A percentile compares a stretch with the other conserved stretches of the same genome.
Evolutionary conservation across 2,113 vertebrate genomes (phyloP).

Genomic region (Dromaius novaehollandiae): DNA sequence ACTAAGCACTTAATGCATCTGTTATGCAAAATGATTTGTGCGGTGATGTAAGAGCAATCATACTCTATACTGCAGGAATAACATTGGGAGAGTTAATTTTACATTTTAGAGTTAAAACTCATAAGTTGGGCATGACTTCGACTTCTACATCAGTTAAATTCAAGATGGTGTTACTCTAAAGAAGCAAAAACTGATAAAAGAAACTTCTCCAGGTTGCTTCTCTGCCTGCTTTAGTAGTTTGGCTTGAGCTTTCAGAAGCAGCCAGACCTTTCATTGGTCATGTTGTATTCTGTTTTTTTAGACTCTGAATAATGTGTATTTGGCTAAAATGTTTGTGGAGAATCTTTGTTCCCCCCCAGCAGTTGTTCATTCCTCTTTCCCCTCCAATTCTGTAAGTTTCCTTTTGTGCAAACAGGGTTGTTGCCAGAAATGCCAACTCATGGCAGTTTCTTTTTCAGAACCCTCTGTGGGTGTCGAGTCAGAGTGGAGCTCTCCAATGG

Average conservation of each 20-base stretch:
- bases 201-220: neutral
- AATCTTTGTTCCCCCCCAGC: accelerated
- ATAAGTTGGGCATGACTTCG: neutral
- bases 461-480: slow-evolving; percentile 91
- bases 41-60: accelerated
- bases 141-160: accelerated
- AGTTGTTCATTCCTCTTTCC: accelerated
- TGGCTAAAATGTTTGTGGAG: accelerated
- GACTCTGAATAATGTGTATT: accelerated
- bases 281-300: neutral
- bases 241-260: neutral
- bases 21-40: accelerated
- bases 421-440: accelerated
- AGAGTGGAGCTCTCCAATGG: slow-evolving; percentile 95
- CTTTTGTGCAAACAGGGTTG: accelerated
- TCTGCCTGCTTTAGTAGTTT: neutral
- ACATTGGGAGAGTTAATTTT: neutral
- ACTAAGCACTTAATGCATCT: accelerated
- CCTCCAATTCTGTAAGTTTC: accelerated
- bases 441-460: slow-evolving; percentile 65
- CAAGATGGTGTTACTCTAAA: neutral
- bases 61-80: too few relatives aligned
- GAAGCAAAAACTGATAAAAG: neutral
- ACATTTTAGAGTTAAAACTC: neutral
- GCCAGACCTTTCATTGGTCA: neutral